These are phyloP conservation scores for Epinephelus fuscoguttatus DNA, from an alignment of 2,113 vertebrate species.

Conservation along the genomic window DNA sequence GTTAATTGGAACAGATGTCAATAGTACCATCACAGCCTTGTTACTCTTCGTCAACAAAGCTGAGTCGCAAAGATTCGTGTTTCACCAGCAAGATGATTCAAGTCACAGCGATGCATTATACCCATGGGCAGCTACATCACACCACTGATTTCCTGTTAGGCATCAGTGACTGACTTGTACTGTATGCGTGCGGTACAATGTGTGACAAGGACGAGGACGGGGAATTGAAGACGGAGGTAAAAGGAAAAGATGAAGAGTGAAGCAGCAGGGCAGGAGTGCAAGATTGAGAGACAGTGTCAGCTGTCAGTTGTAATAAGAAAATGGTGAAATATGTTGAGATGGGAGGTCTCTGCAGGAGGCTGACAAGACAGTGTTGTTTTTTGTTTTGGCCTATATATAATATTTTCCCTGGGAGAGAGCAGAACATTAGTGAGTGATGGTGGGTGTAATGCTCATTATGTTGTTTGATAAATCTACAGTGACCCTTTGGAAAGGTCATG, in stretches of 20 bases:
- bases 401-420: conserved; percentile 17
- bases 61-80: background rate
- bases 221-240: conserved; percentile 20
- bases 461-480: conserved; percentile 74
- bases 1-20: conserved; percentile 31
- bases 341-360: conserved; percentile 38
- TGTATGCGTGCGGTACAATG: conserved; percentile 2
- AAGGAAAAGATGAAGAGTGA: conserved; percentile 20
- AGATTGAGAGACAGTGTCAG: conserved; percentile 56
- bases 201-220: conserved; percentile 11
- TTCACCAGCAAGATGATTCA: conserved; percentile 7
- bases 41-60: background rate
- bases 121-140: conserved; percentile 15
- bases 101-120: conserved; percentile 20
- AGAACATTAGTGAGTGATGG: conserved; percentile 58
- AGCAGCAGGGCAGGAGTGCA: conserved; percentile 29
- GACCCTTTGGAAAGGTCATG: conserved; percentile 56
- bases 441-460: conserved; percentile 72
- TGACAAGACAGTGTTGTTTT: conserved; percentile 48
- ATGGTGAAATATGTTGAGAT: conserved; percentile 54
- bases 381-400: conserved; percentile 50
- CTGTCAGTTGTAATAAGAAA: conserved; percentile 57
- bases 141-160: background rate
- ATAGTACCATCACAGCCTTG: background rate
- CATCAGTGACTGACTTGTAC: conserved; percentile 10